phyloP scores from a whole-genome alignment of 2,113 vertebrate genomes.

The Salvelinus sp. region DNA sequence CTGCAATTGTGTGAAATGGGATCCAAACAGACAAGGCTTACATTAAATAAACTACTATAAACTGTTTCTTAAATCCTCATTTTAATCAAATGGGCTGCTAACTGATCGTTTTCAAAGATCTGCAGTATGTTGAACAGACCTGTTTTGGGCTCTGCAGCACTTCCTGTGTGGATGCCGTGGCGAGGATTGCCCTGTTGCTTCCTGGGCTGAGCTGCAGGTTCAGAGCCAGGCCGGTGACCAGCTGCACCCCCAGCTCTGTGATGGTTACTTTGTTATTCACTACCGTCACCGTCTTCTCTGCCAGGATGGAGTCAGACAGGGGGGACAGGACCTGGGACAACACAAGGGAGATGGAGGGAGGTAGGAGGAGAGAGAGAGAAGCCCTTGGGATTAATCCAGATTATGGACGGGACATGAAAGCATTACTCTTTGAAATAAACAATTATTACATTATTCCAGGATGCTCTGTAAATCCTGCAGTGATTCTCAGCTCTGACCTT shows the following conservation, averaged over 20 bases:
- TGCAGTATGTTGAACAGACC: slow-evolving; percentile 68
- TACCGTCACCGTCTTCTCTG: slow-evolving; percentile 92
- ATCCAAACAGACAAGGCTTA: slow-evolving; percentile 29
- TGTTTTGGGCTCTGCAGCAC: slow-evolving; percentile 87
- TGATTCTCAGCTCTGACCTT: slow-evolving; percentile 4
- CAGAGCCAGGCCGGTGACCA: slow-evolving; percentile 88
- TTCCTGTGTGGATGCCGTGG: slow-evolving; percentile 85
- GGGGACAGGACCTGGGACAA: slow-evolving; percentile 86
- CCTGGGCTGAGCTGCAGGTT: slow-evolving; percentile 82
- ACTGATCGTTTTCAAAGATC: not conserved
- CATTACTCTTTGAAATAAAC: slow-evolving; percentile 5
- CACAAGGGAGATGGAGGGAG: not conserved
- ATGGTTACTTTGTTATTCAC: slow-evolving; percentile 93
- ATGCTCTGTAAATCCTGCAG: not conserved
- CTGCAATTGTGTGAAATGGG: slow-evolving; percentile 23
- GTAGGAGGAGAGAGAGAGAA: no score
- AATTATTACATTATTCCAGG: not conserved
- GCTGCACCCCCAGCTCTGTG: slow-evolving; percentile 88
- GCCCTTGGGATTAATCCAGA: not conserved
- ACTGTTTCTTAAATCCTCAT: not conserved
- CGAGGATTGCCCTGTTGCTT: slow-evolving; percentile 81
- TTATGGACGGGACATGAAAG: not conserved
- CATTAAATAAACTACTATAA: slow-evolving; percentile 21
- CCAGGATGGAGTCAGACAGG: slow-evolving; percentile 93
- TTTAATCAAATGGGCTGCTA: not conserved